Percentiles rank a stretch among this genome's conserved stretches.
Evolutionary conservation across 2,888 invertebrate species (phyloP).

Genomic region (Parnassius glacialis): DNA sequence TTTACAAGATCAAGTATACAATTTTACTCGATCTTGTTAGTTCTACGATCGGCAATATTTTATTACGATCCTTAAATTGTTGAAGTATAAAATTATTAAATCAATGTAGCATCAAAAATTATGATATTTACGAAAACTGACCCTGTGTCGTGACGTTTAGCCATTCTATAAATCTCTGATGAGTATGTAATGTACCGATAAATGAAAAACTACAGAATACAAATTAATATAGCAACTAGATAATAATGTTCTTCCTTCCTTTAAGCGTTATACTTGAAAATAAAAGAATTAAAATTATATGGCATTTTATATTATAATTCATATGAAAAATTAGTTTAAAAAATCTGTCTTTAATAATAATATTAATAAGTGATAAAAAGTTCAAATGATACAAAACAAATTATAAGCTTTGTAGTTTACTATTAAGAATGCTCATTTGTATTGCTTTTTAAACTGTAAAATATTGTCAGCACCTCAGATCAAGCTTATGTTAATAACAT

Average conservation of each 20-base stretch:
- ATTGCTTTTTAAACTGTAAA: conserved; percentile 34
- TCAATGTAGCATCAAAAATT: no score
- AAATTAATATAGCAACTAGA: conserved; percentile 29
- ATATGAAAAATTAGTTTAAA: conserved; percentile 71
- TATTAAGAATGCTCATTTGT: conserved; percentile 46
- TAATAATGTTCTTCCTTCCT: conserved; percentile 24
- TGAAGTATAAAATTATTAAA: no score
- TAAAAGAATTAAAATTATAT: conserved; percentile 46
- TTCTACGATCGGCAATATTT: no score
- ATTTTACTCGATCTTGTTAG: no score
- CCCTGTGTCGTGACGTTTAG: background rate
- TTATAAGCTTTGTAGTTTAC: conserved; percentile 42
- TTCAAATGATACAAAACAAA: conserved; percentile 50
- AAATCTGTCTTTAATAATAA: conserved; percentile 74
- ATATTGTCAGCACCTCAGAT: conserved; percentile 36
- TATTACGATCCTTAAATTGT: no score
- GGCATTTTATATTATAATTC: conserved; percentile 76
- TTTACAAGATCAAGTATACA: no score
- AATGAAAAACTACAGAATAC: conserved; percentile 7
- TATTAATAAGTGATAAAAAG: conserved; percentile 56
- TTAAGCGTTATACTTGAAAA: conserved; percentile 40
- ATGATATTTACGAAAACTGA: no score
- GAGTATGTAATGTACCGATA: background rate
- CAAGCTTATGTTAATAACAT: conserved; percentile 26
- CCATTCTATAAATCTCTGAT: background rate